These are phyloP conservation scores for Platypus cylindrus DNA, from an alignment of 2,888 invertebrate species.

Conservation along the genomic window DNA sequence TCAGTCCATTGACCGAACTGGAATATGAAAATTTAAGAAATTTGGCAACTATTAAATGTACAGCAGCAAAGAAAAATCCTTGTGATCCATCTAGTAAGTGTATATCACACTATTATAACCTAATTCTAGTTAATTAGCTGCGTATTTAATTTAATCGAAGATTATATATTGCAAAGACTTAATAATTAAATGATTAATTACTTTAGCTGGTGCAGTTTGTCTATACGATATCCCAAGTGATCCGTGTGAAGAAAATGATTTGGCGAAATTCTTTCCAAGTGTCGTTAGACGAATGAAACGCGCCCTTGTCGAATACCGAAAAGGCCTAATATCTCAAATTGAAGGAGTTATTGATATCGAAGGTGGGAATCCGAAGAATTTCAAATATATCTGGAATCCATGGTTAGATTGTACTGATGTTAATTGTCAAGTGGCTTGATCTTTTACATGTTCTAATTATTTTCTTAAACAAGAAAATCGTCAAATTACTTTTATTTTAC, in stretches of 20 bases:
- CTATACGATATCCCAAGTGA: constrained; percentile 65
- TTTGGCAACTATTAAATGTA: constrained; percentile 34
- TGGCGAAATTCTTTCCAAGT: constrained; percentile 41
- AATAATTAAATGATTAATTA: not conserved
- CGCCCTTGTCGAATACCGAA: constrained; percentile 39
- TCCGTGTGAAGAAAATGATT: constrained; percentile 66
- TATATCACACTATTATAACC: no score
- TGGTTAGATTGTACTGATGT: constrained; percentile 39
- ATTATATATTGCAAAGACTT: not conserved
- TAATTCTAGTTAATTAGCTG: no score
- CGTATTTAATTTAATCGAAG: no score
- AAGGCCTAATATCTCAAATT: constrained; percentile 41
- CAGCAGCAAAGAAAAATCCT: constrained; percentile 31
- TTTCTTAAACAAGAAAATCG: no score
- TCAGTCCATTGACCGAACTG: constrained; percentile 28
- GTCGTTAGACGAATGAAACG: constrained; percentile 40
- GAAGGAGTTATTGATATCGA: constrained; percentile 41
- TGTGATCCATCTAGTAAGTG: constrained; percentile 34
- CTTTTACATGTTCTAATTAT: no score
- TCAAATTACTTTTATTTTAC: no score
- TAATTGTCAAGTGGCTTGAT: constrained; percentile 14
- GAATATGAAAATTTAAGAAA: constrained; percentile 31
- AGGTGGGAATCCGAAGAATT: constrained; percentile 55
- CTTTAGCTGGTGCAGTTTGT: constrained; percentile 48
- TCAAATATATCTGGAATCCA: constrained; percentile 60